phyloP scores from a whole-genome alignment of 2,797 vertebrate genomes.

The Acrossocheilus fasciatus region DNA sequence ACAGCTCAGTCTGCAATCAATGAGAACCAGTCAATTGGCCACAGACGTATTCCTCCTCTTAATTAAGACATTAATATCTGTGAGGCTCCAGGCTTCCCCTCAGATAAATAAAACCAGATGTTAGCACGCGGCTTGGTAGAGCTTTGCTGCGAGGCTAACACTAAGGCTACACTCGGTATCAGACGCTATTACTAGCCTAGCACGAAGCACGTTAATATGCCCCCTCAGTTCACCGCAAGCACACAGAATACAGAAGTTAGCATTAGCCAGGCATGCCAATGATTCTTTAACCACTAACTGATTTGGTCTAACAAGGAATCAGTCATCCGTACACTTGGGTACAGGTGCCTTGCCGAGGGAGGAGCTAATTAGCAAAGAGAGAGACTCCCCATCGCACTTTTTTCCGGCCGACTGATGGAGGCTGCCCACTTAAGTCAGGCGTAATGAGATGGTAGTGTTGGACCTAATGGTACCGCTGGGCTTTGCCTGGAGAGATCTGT shows the following conservation, averaged over 20 bases:
- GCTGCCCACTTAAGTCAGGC: slow-evolving; percentile 83
- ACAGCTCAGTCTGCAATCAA: slow-evolving; percentile 88
- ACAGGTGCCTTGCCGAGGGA: slow-evolving; percentile 80
- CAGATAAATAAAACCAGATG: slow-evolving; percentile 88
- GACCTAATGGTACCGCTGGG: slow-evolving; percentile 86
- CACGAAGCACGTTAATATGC: slow-evolving; percentile 4
- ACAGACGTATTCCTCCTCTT: slow-evolving; percentile 89
- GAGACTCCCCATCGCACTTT: slow-evolving; percentile 76
- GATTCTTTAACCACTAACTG: slow-evolving; percentile 57
- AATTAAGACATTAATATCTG: slow-evolving; percentile 93
- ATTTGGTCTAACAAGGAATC: slow-evolving; percentile 64
- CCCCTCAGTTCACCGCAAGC: slow-evolving; percentile 4
- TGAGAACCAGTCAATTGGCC: slow-evolving; percentile 88
- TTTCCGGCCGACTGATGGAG: slow-evolving; percentile 76
- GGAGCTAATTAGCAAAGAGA: slow-evolving; percentile 85
- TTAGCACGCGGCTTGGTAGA: slow-evolving; percentile 78
- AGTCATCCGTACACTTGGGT: slow-evolving; percentile 65
- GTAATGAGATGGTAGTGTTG: slow-evolving; percentile 83
- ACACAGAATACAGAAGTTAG: slow-evolving; percentile 43
- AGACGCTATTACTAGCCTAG: neutral
- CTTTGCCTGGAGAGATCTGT: slow-evolving; percentile 82
- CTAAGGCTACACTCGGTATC: slow-evolving; percentile 51
- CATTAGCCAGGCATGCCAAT: slow-evolving; percentile 46
- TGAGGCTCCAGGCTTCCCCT: slow-evolving; percentile 80
- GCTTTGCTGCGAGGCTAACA: slow-evolving; percentile 76